These are phyloP conservation scores for Casuarius casuarius DNA, from an alignment of 2,113 vertebrate species.

Conservation along the genomic window DNA sequence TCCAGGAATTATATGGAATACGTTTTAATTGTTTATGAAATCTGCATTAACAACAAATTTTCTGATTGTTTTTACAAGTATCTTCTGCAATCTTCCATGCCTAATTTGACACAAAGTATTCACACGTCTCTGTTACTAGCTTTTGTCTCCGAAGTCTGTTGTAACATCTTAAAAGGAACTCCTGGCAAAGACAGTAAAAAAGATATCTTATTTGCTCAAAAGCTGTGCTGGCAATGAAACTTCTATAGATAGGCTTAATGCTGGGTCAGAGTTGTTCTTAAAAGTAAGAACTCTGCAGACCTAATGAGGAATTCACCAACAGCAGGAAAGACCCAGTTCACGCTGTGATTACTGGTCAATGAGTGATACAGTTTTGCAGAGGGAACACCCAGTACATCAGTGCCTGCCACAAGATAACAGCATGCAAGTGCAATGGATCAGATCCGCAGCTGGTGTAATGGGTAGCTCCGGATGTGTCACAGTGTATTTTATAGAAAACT, in stretches of 20 bases:
- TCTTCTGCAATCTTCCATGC: neutral
- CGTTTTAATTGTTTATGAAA: neutral
- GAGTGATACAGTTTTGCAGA: neutral
- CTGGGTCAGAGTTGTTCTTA: neutral
- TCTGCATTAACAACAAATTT: neutral
- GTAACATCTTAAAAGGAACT: neutral
- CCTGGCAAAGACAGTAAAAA: neutral
- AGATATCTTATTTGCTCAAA: neutral
- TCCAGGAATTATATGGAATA: neutral
- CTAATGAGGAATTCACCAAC: neutral
- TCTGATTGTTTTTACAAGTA: neutral
- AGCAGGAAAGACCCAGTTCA: neutral
- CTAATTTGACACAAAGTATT: neutral
- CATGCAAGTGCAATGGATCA: neutral
- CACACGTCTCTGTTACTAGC: neutral
- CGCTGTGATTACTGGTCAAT: neutral
- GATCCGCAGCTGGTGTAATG: neutral
- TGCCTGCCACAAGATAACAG: neutral
- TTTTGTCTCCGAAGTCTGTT: neutral
- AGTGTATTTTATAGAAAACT: neutral
- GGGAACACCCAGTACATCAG: neutral
- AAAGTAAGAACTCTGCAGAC: neutral
- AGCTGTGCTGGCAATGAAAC: neutral
- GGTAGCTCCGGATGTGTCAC: neutral
- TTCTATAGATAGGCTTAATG: neutral